These are phyloP conservation scores for Eurystomus glaucurus DNA, from an alignment of 2,797 vertebrate genomes.

Conservation along the genomic window DNA sequence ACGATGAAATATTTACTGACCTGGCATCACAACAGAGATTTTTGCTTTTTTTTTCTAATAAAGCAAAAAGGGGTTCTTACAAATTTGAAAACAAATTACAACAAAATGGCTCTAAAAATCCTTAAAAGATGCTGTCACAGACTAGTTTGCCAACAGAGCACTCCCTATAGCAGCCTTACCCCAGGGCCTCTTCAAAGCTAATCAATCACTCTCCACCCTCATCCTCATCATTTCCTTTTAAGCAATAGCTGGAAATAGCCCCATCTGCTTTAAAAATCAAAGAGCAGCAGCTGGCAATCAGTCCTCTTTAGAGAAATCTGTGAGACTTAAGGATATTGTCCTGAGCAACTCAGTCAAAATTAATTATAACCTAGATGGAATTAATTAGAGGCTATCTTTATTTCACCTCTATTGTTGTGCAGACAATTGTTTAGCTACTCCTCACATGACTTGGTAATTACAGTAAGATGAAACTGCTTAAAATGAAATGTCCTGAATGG, in stretches of 20 bases:
- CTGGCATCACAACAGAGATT: fast-evolving
- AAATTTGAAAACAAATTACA: not conserved
- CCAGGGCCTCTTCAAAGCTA: not conserved
- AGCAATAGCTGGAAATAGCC: slow-evolving; percentile 40
- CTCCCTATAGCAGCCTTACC: not conserved
- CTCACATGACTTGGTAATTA: slow-evolving; percentile 56
- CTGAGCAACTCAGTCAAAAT: slow-evolving; percentile 63
- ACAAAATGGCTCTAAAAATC: fast-evolving
- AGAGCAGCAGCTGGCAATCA: slow-evolving; percentile 69
- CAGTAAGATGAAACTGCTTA: slow-evolving; percentile 57
- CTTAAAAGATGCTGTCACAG: not conserved
- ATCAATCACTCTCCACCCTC: not conserved
- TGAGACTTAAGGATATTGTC: slow-evolving; percentile 36
- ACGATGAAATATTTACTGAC: not conserved
- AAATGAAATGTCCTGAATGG: not conserved
- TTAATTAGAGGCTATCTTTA: slow-evolving; percentile 71
- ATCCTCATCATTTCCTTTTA: slow-evolving; percentile 19
- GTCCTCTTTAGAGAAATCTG: not conserved
- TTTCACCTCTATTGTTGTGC: slow-evolving; percentile 53
- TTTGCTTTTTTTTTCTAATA: not conserved
- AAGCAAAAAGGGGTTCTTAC: fast-evolving
- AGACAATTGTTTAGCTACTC: slow-evolving; percentile 23
- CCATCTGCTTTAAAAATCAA: slow-evolving; percentile 68
- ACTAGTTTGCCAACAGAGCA: not conserved
- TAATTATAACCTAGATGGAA: slow-evolving; percentile 64